phyloP scores from a whole-genome alignment of 35 echinoderm and acorn worm genomes.

The Stichopus chloronotus region DNA sequence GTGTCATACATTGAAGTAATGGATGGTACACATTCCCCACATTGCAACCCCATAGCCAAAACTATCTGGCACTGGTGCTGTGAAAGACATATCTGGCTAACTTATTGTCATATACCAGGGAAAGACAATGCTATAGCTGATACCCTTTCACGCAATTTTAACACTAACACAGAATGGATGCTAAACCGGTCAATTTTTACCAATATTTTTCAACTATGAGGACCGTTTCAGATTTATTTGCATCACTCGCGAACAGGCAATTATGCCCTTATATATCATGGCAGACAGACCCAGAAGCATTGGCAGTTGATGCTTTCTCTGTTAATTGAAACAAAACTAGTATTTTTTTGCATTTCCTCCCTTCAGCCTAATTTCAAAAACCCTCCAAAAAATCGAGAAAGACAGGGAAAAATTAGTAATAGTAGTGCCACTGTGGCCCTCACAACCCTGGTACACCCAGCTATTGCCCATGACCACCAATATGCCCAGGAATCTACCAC shows the following conservation, averaged over 20 bases:
- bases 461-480: too few relatives aligned
- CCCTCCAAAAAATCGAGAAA: slow-evolving; percentile 23
- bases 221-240: slow-evolving; percentile 55
- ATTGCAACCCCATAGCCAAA: slow-evolving; percentile 19
- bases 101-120: too few relatives aligned
- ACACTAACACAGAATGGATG: slow-evolving; percentile 44
- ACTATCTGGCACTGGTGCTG: too few relatives aligned
- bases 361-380: slow-evolving; percentile 25
- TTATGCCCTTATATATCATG: slow-evolving; percentile 42
- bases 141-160: too few relatives aligned
- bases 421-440: too few relatives aligned
- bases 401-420: not conserved
- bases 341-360: slow-evolving; percentile 47
- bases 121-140: slow-evolving; percentile 5
- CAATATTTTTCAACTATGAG: slow-evolving; percentile 35
- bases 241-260: slow-evolving; percentile 34
- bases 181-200: too few relatives aligned
- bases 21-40: slow-evolving; percentile 14
- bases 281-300: slow-evolving; percentile 52
- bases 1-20: slow-evolving; percentile 18
- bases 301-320: slow-evolving; percentile 54
- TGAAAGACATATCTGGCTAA: too few relatives aligned
- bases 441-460: too few relatives aligned
- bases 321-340: slow-evolving; percentile 34
- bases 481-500: too few relatives aligned